Conservation (phyloP, 2,888 invertebrate species). For the Ophioninae sp. region DNA sequence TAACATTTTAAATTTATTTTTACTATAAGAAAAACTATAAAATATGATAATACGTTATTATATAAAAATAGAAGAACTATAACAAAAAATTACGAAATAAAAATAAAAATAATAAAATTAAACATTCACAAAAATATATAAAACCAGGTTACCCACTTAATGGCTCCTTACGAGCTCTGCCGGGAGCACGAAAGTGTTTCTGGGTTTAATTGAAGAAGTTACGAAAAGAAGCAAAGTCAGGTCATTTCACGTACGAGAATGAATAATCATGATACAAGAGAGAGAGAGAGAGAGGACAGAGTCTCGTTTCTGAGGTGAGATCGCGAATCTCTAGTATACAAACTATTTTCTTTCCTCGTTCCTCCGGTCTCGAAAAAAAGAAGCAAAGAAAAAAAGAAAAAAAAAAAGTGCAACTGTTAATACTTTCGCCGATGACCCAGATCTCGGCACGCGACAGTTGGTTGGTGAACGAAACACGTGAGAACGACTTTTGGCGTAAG, state of each 20-base stretch:
- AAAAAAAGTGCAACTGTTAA: constrained; percentile 18
- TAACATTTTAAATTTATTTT: no score
- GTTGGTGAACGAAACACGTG: constrained; percentile 38
- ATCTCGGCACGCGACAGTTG: constrained; percentile 48
- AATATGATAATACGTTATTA: no score
- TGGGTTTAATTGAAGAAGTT: constrained; percentile 5
- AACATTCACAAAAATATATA: no score
- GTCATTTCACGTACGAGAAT: constrained; percentile 32
- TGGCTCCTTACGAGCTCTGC: background rate
- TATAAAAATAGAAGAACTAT: no score
- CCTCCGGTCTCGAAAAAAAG: constrained; percentile 42
- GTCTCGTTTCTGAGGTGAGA: constrained; percentile 25
- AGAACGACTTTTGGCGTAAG: constrained; percentile 57
- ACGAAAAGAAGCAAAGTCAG: constrained; percentile 13
- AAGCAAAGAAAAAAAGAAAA: no score
- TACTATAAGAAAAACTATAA: no score
- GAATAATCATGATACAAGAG: constrained; percentile 53
- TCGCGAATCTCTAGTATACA: constrained; percentile 16
- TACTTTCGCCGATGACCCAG: constrained; percentile 63
- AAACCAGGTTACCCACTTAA: no score
- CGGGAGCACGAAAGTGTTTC: constrained; percentile 15
- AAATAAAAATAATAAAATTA: no score
- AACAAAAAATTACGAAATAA: no score
- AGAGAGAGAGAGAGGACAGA: constrained; percentile 14
- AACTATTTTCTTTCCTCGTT: constrained; percentile 51